phyloP scores from a whole-genome alignment of 1,140 invertebrate species.

The Helicorthomorpha holstii region DNA sequence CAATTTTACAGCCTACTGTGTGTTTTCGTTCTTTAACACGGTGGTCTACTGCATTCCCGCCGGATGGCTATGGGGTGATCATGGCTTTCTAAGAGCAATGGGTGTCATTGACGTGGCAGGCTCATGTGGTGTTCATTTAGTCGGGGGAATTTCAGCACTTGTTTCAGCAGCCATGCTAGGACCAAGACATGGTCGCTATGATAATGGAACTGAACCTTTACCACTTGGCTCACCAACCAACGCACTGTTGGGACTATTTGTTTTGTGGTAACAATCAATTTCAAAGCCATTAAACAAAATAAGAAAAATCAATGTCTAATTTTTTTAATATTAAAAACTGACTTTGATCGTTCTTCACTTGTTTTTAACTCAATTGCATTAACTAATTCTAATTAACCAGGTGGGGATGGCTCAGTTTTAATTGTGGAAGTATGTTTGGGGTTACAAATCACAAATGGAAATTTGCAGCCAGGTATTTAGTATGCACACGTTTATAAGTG shows the following conservation, averaged over 20 bases:
- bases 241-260: conserved; percentile 77
- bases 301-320: too few relatives aligned
- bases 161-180: conserved; percentile 78
- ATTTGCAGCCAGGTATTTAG: conserved; percentile 49
- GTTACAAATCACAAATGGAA: conserved; percentile 58
- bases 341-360: background rate
- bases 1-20: conserved; percentile 75
- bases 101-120: conserved; percentile 78
- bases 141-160: conserved; percentile 58
- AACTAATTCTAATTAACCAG: too few relatives aligned
- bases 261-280: conserved; percentile 66
- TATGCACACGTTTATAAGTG: too few relatives aligned
- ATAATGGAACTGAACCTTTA: conserved; percentile 48
- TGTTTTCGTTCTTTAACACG: conserved; percentile 78
- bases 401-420: conserved; percentile 88
- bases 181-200: conserved; percentile 70
- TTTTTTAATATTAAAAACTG: too few relatives aligned
- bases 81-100: conserved; percentile 61
- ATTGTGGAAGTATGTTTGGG: conserved; percentile 53
- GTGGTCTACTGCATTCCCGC: conserved; percentile 80
- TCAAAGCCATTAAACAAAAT: too few relatives aligned
- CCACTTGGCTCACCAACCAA: conserved; percentile 77
- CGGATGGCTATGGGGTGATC: conserved; percentile 80
- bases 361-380: background rate
- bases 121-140: conserved; percentile 79